phyloP scores from a whole-genome alignment of 2,797 vertebrate species.

The Dermochelys coriacea region DNA sequence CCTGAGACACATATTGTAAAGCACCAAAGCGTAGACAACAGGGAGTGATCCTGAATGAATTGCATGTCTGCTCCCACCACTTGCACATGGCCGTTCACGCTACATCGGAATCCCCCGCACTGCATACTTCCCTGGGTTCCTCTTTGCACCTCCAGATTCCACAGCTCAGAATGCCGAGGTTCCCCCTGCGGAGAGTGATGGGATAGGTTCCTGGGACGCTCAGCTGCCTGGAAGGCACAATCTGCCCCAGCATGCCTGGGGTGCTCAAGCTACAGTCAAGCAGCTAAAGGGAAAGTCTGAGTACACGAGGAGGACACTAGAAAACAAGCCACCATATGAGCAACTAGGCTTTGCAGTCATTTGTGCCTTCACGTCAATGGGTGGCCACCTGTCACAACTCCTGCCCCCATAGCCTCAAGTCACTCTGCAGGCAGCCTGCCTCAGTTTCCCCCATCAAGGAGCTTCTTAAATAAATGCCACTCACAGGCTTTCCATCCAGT shows the following conservation, averaged over 20 bases:
- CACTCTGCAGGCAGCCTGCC: too few species aligned
- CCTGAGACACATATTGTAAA: background rate
- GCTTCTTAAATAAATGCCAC: too few species aligned
- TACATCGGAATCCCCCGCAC: background rate
- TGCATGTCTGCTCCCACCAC: too few species aligned
- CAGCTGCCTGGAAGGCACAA: background rate
- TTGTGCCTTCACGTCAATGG: background rate
- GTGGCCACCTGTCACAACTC: too few species aligned
- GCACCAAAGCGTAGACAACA: background rate
- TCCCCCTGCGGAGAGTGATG: background rate
- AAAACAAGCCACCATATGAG: fast-evolving
- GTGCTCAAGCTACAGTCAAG: fast-evolving
- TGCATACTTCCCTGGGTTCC: background rate
- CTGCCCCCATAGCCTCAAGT: too few species aligned
- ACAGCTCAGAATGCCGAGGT: background rate
- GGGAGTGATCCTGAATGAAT: background rate
- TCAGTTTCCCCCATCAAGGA: too few species aligned
- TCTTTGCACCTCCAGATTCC: background rate
- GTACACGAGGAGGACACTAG: background rate
- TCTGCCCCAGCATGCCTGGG: background rate
- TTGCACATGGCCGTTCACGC: background rate
- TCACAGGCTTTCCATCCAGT: too few species aligned
- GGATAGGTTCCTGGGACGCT: background rate
- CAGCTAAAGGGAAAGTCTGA: background rate
- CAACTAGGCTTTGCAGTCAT: fast-evolving